Percentiles rank a stretch among this genome's conserved stretches.
These are phyloP conservation scores for Ctenosaura bakeri DNA, from an alignment of 2,797 vertebrate species.

Conservation along the genomic window DNA sequence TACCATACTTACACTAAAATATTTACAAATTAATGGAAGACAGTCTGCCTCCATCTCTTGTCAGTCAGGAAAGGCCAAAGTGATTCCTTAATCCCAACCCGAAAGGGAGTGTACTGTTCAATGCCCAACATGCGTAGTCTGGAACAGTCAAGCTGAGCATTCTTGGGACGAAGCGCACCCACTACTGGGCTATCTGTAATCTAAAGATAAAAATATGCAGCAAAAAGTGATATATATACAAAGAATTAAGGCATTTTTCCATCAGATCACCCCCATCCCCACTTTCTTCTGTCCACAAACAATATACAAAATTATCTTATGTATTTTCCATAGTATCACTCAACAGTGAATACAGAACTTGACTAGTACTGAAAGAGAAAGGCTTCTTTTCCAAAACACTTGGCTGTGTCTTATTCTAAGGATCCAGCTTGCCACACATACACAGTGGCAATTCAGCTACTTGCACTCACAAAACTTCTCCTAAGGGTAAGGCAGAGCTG, in stretches of 20 bases:
- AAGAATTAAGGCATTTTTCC: not conserved
- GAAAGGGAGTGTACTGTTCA: conserved; percentile 88
- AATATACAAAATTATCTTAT: too few species aligned
- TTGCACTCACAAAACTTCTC: not conserved
- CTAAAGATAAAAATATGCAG: conserved; percentile 66
- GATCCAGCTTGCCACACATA: not conserved
- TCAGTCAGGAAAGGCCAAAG: conserved; percentile 96
- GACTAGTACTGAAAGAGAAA: not conserved
- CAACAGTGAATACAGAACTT: not conserved
- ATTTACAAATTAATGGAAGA: conserved; percentile 90
- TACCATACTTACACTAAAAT: conserved; percentile 75
- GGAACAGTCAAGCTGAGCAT: conserved; percentile 91
- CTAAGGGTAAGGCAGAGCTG: not conserved
- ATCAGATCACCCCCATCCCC: too few species aligned
- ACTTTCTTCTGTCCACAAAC: too few species aligned
- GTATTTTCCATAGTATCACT: not conserved
- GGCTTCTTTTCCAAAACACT: too few species aligned
- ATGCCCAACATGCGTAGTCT: conserved; percentile 91
- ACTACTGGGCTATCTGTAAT: conserved; percentile 88
- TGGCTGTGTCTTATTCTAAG: not conserved
- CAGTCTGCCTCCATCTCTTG: conserved; percentile 95
- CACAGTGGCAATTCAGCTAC: not conserved
- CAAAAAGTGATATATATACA: not conserved
- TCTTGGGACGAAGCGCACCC: conserved; percentile 87
- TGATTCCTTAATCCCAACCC: conserved; percentile 87